A percentile compares a stretch with the other conserved stretches of the same genome.
phyloP scores from a whole-genome alignment of 2,888 invertebrate genomes.

The Trachelus troglodyta region DNA sequence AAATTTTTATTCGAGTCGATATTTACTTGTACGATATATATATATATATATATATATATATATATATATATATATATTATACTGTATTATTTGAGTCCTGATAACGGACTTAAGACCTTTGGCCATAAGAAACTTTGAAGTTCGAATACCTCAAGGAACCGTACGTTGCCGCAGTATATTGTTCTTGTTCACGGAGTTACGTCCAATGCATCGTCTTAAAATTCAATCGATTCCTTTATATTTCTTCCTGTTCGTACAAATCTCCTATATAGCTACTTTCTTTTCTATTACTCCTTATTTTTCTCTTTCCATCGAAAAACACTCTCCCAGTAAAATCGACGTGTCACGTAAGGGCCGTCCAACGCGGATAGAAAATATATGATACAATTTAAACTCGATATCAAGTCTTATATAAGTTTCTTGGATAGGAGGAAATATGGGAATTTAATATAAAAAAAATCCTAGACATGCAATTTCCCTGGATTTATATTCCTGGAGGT shows the following conservation, averaged over 20 bases:
- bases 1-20: not conserved
- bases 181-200: slow-evolving; percentile 21
- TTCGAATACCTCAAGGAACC: slow-evolving; percentile 13
- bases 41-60: not conserved
- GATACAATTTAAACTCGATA: not conserved
- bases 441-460: not conserved
- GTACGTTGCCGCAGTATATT: slow-evolving; percentile 19
- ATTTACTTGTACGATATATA: not conserved
- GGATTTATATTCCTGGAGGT: too few species aligned
- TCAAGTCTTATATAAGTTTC: not conserved
- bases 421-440: not conserved
- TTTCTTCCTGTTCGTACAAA: not conserved
- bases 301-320: not conserved
- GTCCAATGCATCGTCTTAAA: not conserved
- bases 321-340: not conserved
- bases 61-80: not conserved
- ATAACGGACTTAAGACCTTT: slow-evolving; percentile 16
- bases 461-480: not conserved
- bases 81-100: slow-evolving; percentile 11
- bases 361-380: not conserved
- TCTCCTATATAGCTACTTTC: not conserved
- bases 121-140: slow-evolving; percentile 5
- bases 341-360: not conserved
- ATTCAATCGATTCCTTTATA: not conserved
- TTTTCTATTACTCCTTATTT: not conserved